Conservation (phyloP, 1,140 invertebrate genomes). For the Aporrectodea caliginosa region DNA sequence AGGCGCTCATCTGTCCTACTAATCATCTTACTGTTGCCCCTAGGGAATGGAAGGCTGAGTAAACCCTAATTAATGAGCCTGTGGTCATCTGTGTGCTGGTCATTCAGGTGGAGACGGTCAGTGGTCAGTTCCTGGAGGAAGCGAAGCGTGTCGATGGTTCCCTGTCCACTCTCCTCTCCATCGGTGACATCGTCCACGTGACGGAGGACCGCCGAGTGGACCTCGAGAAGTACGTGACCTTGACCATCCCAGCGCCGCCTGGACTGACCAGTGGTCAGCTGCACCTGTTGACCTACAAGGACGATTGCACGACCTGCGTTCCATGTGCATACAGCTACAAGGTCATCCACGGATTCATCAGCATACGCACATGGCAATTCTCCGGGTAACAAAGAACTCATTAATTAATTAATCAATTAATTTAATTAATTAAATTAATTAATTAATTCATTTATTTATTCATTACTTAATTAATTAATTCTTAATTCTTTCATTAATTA, state of each 20-base stretch:
- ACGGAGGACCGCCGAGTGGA: slow-evolving; percentile 13
- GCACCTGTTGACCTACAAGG: slow-evolving; percentile 42
- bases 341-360: slow-evolving; percentile 39
- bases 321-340: slow-evolving; percentile 42
- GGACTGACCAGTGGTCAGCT: slow-evolving; percentile 39
- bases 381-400: too few species aligned
- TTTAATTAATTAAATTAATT: too few species aligned
- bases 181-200: slow-evolving; percentile 45
- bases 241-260: slow-evolving; percentile 43
- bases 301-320: slow-evolving; percentile 48
- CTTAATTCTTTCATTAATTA: too few species aligned
- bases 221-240: slow-evolving; percentile 29
- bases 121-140: slow-evolving; percentile 34
- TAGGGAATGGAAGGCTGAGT: too few species aligned
- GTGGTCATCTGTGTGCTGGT: too few species aligned
- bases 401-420: too few species aligned
- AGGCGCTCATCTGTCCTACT: too few species aligned
- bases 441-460: too few species aligned
- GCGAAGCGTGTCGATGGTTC: slow-evolving; percentile 36
- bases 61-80: too few species aligned
- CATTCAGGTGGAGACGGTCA: slow-evolving; percentile 38
- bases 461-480: too few species aligned
- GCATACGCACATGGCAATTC: slow-evolving; percentile 44
- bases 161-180: slow-evolving; percentile 42
- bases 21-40: too few species aligned